phyloP scores from a whole-genome alignment of 2,888 invertebrate genomes.

The Ganaspis brasiliensis region DNA sequence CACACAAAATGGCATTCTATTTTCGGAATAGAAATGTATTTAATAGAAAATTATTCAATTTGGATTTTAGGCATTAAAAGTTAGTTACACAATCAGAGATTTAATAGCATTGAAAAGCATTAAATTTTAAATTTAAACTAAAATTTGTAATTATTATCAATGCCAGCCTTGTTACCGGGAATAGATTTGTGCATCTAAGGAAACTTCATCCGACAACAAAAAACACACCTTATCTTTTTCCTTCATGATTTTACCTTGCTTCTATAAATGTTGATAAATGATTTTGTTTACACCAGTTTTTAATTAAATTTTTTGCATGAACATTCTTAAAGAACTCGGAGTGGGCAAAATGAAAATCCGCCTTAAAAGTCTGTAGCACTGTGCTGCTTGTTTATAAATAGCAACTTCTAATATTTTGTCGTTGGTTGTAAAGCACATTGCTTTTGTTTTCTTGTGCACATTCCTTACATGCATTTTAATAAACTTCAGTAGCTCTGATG shows the following conservation, averaged over 20 bases:
- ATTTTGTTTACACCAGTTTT: slow-evolving; percentile 24
- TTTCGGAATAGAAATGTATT: too few relatives aligned
- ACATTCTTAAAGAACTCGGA: neutral
- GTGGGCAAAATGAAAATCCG: slow-evolving; percentile 30
- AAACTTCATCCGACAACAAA: slow-evolving; percentile 26
- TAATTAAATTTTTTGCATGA: neutral
- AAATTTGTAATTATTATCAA: neutral
- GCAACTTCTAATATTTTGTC: slow-evolving; percentile 20
- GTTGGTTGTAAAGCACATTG: slow-evolving; percentile 2
- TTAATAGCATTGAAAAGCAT: too few relatives aligned
- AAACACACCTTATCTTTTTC: slow-evolving; percentile 15
- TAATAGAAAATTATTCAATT: too few relatives aligned
- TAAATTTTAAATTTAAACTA: too few relatives aligned
- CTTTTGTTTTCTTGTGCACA: neutral
- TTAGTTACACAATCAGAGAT: too few relatives aligned
- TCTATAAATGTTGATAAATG: slow-evolving; percentile 7
- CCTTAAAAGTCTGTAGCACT: slow-evolving; percentile 12
- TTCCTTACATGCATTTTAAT: neutral
- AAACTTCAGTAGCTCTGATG: neutral
- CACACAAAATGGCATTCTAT: too few relatives aligned
- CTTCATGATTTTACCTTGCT: neutral
- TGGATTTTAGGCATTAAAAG: too few relatives aligned
- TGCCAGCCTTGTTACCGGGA: neutral
- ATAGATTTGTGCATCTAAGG: slow-evolving; percentile 14
- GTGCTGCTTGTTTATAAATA: slow-evolving; percentile 7